These are phyloP conservation scores for Phenganax subtilis DNA, from an alignment of 92 coral and sea anemone genomes.

Conservation along the genomic window DNA sequence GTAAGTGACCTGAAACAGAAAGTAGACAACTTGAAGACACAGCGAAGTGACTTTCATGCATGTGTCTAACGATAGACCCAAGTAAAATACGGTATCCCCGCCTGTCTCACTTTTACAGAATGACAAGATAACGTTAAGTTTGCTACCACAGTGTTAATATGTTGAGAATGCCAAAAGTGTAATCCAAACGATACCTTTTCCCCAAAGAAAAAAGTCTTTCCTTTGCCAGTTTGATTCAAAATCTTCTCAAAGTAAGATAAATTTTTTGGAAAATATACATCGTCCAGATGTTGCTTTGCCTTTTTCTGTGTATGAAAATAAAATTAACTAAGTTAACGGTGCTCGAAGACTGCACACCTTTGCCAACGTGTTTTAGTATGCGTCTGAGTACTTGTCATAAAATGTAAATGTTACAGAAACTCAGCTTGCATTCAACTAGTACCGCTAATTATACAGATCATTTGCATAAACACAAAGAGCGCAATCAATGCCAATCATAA, in stretches of 20 bases:
- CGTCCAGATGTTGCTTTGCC: slow-evolving; percentile 34
- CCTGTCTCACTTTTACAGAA: not conserved
- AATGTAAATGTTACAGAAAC: too few relatives aligned
- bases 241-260: slow-evolving; percentile 40
- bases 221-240: slow-evolving; percentile 30
- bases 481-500: too few relatives aligned
- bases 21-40: not conserved
- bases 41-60: not conserved
- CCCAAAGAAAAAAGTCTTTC: slow-evolving; percentile 47
- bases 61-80: not conserved
- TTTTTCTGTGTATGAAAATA: slow-evolving; percentile 30
- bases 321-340: not conserved
- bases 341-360: not conserved
- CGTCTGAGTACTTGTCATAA: too few relatives aligned
- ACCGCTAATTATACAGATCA: too few relatives aligned
- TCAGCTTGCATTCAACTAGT: too few relatives aligned
- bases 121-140: too few relatives aligned
- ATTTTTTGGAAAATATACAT: slow-evolving; percentile 25
- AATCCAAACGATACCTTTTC: slow-evolving; percentile 37
- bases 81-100: not conserved
- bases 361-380: too few relatives aligned
- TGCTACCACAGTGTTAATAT: too few relatives aligned
- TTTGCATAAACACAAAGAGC: too few relatives aligned
- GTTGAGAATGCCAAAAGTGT: not conserved
- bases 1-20: slow-evolving; percentile 58